Evolutionary conservation across 2,113 vertebrate species (phyloP).

Genomic region (Ceratotherium simum): DNA sequence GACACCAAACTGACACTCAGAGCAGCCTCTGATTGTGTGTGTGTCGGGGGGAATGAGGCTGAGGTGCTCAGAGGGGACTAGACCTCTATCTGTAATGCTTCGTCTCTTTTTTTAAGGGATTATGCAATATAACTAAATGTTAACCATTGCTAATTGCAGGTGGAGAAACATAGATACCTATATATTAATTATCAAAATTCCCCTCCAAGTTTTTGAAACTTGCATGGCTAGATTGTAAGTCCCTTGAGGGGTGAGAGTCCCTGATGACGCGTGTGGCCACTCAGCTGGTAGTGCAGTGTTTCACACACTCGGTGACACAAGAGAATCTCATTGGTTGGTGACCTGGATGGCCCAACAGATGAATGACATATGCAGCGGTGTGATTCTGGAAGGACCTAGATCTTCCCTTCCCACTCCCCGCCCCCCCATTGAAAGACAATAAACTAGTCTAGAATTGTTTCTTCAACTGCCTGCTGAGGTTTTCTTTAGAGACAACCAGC

Average conservation of each 20-base stretch:
- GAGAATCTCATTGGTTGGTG: rapidly evolving
- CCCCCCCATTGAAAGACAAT: not conserved
- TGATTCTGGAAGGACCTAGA: not conserved
- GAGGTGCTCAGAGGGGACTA: too few species aligned
- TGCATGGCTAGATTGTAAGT: not conserved
- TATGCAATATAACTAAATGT: too few species aligned
- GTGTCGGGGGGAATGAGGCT: not conserved
- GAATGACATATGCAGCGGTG: rapidly evolving
- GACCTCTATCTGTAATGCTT: not conserved
- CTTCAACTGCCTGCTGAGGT: not conserved
- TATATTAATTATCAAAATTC: not conserved
- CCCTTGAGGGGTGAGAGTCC: rapidly evolving
- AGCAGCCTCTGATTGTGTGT: too few species aligned
- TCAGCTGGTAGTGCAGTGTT: rapidly evolving
- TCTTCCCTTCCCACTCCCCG: not conserved
- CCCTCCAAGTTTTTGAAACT: not conserved
- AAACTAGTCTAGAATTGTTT: not conserved
- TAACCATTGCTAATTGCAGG: not conserved
- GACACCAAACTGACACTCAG: rapidly evolving
- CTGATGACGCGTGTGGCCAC: rapidly evolving
- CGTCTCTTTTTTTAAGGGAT: too few species aligned
- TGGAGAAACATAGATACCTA: not conserved
- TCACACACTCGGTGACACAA: rapidly evolving
- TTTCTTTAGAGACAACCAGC: not conserved
- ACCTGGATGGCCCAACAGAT: not conserved